These are phyloP conservation scores for Ellobium chinense DNA, from an alignment of 2,888 invertebrate species.

Conservation along the genomic window DNA sequence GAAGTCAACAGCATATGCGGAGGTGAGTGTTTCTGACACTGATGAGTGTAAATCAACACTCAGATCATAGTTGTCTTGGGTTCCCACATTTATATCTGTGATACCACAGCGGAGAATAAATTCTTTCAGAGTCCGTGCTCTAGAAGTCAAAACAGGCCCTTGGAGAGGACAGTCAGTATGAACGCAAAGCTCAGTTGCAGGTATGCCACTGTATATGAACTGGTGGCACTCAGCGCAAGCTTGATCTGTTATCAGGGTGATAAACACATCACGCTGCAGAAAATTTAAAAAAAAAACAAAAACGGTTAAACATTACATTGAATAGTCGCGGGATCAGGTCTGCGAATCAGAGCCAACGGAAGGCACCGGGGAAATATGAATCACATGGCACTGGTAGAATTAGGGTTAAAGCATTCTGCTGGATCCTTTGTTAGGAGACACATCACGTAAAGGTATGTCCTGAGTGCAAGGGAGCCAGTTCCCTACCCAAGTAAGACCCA, in stretches of 20 bases:
- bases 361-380: too few species aligned
- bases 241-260: neutral
- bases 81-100: neutral
- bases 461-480: too few species aligned
- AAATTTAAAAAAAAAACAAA: too few species aligned
- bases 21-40: neutral
- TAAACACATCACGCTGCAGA: constrained; percentile 7
- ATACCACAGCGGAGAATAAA: constrained; percentile 10
- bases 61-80: neutral
- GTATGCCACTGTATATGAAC: constrained; percentile 5
- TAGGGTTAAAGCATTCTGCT: too few species aligned
- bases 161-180: constrained; percentile 25
- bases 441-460: too few species aligned
- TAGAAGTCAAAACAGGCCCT: constrained; percentile 1
- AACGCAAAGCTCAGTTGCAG: neutral
- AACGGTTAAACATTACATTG: too few species aligned
- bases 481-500: too few species aligned
- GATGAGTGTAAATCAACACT: neutral
- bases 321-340: too few species aligned
- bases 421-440: too few species aligned
- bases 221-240: constrained; percentile 26
- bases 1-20: neutral
- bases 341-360: too few species aligned
- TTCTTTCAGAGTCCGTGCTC: neutral
- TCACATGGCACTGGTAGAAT: too few species aligned